Evolutionary conservation across 1,140 invertebrate genomes (phyloP).

Genomic region (Gryon sp.): DNA sequence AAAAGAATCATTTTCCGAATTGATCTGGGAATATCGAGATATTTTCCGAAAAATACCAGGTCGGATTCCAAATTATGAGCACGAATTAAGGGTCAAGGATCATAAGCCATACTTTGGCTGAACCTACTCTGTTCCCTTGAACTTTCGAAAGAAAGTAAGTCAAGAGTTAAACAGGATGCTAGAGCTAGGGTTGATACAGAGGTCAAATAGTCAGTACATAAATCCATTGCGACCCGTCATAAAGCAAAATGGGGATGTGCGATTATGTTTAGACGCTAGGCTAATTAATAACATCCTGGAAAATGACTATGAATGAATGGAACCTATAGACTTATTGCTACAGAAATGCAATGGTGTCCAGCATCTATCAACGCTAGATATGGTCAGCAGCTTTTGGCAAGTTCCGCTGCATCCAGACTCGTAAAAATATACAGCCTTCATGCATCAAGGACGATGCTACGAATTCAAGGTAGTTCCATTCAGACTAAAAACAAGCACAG

Average conservation of each 20-base stretch:
- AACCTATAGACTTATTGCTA: no score
- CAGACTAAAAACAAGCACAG: conserved; percentile 6
- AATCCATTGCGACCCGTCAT: conserved; percentile 7
- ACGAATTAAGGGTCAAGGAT: neutral
- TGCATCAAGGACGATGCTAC: neutral
- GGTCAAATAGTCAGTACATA: conserved; percentile 7
- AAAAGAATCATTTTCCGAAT: no score
- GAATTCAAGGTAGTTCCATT: conserved; percentile 14
- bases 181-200: neutral
- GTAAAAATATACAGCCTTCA: neutral
- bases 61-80: neutral
- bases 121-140: conserved; percentile 1
- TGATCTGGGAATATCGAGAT: neutral
- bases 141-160: neutral
- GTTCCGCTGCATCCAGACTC: neutral
- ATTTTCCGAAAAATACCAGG: neutral
- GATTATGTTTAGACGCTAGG: neutral
- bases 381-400: conserved; percentile 12
- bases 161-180: neutral
- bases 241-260: neutral
- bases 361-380: neutral
- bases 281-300: neutral
- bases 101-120: neutral
- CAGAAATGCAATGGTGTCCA: no score
- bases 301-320: no score